A percentile compares a stretch with the other conserved stretches of the same genome.
phyloP scores from a whole-genome alignment of 2,113 vertebrate genomes.

The Ptychochromis oligacanthus region DNA sequence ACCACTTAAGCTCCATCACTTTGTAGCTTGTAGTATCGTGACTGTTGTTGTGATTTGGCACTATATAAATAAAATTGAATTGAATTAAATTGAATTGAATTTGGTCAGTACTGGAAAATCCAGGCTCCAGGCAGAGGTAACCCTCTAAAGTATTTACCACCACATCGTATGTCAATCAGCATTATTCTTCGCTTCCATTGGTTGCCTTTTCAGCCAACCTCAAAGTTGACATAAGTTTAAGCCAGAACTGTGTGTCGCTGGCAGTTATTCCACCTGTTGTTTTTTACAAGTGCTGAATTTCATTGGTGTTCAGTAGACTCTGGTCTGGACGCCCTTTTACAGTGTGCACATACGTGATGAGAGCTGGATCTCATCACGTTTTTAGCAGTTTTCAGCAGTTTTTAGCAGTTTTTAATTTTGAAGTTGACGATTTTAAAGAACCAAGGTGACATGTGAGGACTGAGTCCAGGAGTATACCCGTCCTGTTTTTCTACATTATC shows the following conservation, averaged over 20 bases:
- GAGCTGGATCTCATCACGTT: not conserved
- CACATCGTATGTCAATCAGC: not conserved
- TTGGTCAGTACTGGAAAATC: not conserved
- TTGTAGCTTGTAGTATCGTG: too few relatives aligned
- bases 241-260: rapidly evolving
- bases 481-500: not conserved
- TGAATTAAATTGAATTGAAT: too few relatives aligned
- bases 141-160: not conserved
- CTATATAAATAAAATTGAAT: too few relatives aligned
- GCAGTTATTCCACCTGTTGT: not conserved
- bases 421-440: not conserved
- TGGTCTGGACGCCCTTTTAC: not conserved
- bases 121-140: not conserved
- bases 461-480: not conserved
- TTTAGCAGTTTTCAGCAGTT: not conserved
- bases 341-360: not conserved
- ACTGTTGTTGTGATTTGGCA: too few relatives aligned
- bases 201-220: not conserved
- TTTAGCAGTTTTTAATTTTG: too few relatives aligned
- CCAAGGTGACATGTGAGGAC: not conserved
- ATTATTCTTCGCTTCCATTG: not conserved
- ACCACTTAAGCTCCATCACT: too few relatives aligned
- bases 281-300: not conserved
- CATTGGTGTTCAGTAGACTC: rapidly evolving
- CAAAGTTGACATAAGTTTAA: not conserved